Percentiles rank a stretch among this genome's conserved stretches.
Evolutionary conservation across 2,113 vertebrate species (phyloP).

Genomic region (Prionailurus bengalensis): DNA sequence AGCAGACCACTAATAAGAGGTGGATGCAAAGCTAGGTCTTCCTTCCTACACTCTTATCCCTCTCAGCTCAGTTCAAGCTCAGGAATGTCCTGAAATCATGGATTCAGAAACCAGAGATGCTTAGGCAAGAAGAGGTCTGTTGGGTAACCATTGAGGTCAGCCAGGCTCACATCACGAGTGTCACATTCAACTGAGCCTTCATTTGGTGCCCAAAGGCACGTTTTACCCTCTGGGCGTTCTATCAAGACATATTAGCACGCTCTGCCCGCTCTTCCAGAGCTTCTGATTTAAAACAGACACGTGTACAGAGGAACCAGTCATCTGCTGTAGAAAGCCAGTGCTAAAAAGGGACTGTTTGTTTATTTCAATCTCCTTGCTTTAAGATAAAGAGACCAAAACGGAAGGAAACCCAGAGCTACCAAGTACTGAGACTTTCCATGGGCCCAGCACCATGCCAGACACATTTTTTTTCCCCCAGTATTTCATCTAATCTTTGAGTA

Average conservation of each 20-base stretch:
- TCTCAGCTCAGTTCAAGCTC: background rate
- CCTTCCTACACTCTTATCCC: background rate
- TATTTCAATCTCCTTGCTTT: constrained; percentile 23
- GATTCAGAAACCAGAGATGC: constrained; percentile 35
- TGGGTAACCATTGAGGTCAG: background rate
- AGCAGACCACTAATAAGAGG: background rate
- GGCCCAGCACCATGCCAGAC: background rate
- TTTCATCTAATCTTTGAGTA: background rate
- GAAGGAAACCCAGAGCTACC: background rate
- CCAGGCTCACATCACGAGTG: background rate
- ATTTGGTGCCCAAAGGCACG: background rate
- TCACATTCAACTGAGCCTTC: background rate
- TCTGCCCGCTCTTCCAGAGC: background rate
- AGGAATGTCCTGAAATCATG: constrained; percentile 19
- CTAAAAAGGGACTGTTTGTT: constrained; percentile 23
- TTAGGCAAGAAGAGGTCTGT: background rate
- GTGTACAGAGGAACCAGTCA: background rate
- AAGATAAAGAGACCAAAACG: constrained; percentile 23
- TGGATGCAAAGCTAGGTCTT: background rate
- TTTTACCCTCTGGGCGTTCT: background rate
- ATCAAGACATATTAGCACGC: background rate
- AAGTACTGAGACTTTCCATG: background rate
- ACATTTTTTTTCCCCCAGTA: background rate
- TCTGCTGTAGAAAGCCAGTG: background rate
- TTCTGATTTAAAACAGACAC: constrained; percentile 43